A percentile compares a stretch with the other conserved stretches of the same genome.
Evolutionary conservation across 2,888 invertebrate species (phyloP).

Genomic region (Cephus sareptanus): DNA sequence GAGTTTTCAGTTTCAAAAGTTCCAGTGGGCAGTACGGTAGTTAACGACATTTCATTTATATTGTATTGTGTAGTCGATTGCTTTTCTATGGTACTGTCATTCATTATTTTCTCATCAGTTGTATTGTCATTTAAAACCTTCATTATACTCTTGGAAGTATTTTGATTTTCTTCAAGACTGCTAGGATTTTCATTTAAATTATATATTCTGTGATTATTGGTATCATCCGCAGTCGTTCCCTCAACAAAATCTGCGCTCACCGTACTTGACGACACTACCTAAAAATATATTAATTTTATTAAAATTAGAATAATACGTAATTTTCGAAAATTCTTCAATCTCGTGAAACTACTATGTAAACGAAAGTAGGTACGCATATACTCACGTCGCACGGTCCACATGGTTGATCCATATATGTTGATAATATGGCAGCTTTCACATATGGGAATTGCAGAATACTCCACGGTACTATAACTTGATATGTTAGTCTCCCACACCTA

Average conservation of each 20-base stretch:
- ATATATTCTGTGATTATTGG: not conserved
- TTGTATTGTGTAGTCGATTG: not conserved
- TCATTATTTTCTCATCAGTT: not conserved
- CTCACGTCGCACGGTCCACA: slow-evolving; percentile 56
- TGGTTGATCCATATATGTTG: slow-evolving; percentile 60
- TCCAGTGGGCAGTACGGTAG: not conserved
- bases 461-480: slow-evolving; percentile 62
- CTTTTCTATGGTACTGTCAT: not conserved
- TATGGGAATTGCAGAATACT: slow-evolving; percentile 61
- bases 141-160: slow-evolving; percentile 14
- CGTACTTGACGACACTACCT: not conserved
- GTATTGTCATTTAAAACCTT: slow-evolving; percentile 7
- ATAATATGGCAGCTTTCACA: slow-evolving; percentile 62
- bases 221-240: not conserved
- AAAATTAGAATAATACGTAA: not conserved
- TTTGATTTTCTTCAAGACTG: not conserved
- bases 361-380: not conserved
- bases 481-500: slow-evolving; percentile 60
- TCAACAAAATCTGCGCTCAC: not conserved
- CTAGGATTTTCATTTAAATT: not conserved
- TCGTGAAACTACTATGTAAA: not conserved
- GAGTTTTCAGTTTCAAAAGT: not conserved
- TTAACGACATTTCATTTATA: not conserved
- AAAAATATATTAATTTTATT: not conserved
- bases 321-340: not conserved